Conservation (phyloP, 2,113 vertebrate species). For the Siniperca chuatsi region DNA sequence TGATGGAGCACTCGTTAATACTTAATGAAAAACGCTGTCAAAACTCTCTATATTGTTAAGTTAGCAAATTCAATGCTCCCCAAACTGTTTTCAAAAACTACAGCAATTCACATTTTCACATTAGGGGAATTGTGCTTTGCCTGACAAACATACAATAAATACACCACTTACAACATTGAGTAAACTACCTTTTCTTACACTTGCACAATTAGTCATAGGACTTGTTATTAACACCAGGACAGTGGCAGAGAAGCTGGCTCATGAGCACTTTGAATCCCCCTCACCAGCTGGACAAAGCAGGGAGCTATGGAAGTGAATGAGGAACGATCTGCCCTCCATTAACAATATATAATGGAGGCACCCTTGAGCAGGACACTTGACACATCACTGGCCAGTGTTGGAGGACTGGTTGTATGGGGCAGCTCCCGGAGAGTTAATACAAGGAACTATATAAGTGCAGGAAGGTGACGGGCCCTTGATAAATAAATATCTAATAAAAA, state of each 20-base stretch:
- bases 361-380: too few relatives aligned
- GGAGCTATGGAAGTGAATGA: neutral
- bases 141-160: too few relatives aligned
- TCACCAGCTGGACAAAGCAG: slow-evolving; percentile 1
- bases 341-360: too few relatives aligned
- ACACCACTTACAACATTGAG: neutral
- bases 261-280: neutral
- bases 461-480: too few relatives aligned
- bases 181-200: neutral
- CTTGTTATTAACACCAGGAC: neutral
- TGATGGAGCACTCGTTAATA: neutral
- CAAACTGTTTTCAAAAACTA: neutral
- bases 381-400: neutral
- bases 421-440: neutral
- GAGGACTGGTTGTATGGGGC: neutral
- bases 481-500: too few relatives aligned
- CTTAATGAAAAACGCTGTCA: neutral
- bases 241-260: neutral
- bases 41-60: too few relatives aligned
- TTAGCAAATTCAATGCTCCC: neutral
- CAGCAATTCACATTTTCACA: neutral
- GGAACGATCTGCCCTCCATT: neutral
- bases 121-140: neutral
- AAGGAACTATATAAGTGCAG: too few relatives aligned
- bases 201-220: slow-evolving; percentile 8